Conservation (phyloP, 1,140 invertebrate genomes). For the Planococcus citri region DNA sequence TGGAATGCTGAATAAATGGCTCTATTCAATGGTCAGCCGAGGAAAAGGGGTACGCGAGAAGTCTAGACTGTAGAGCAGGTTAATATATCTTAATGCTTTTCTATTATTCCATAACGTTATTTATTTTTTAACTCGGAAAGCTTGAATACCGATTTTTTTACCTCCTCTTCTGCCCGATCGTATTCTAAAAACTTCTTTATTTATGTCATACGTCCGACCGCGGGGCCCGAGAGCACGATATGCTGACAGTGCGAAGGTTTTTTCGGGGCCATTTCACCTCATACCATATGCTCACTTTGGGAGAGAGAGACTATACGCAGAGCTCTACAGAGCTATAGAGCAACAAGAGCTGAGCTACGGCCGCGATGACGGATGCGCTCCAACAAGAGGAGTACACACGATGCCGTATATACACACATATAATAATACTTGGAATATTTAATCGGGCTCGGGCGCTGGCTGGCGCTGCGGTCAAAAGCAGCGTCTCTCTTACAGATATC, state of each 20-base stretch:
- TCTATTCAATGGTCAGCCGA: constrained; percentile 4
- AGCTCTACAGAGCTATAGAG: too few relatives aligned
- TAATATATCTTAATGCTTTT: constrained; percentile 19
- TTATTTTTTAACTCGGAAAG: constrained; percentile 9
- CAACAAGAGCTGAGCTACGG: too few relatives aligned
- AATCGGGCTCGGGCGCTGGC: too few relatives aligned
- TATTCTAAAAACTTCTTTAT: background rate
- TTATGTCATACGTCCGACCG: background rate
- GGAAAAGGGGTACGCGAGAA: constrained; percentile 9
- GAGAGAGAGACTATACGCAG: too few relatives aligned
- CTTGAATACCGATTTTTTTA: background rate
- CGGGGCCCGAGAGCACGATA: background rate
- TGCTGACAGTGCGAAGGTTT: background rate
- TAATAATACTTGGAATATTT: too few relatives aligned
- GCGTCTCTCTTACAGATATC: too few relatives aligned
- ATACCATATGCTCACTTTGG: background rate
- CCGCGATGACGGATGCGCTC: background rate
- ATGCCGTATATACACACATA: background rate
- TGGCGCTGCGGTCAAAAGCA: background rate
- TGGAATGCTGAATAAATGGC: constrained; percentile 18
- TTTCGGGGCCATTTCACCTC: background rate
- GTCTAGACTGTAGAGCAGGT: constrained; percentile 15
- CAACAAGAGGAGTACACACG: too few relatives aligned
- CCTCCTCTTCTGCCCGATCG: too few relatives aligned
- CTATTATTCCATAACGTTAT: constrained; percentile 12